A percentile compares a stretch with the other conserved stretches of the same genome.
Evolutionary conservation across 2,888 invertebrate species (phyloP).

Genomic region (Eupeodes latifasciatus): DNA sequence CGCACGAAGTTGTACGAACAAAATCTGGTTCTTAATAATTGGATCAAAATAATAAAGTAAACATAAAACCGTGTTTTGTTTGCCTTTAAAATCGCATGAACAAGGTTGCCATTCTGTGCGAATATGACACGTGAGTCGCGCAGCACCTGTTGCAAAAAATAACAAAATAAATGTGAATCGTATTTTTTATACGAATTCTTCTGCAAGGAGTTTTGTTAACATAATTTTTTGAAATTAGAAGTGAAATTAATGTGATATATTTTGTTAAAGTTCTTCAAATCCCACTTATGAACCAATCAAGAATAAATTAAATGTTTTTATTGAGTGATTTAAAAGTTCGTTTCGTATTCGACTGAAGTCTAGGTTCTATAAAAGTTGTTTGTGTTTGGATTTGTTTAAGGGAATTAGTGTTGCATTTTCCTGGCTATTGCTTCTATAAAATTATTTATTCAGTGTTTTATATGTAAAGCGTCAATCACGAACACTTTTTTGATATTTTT

Average conservation of each 20-base stretch:
- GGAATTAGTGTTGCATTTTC: too few relatives aligned
- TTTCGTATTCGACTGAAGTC: background rate
- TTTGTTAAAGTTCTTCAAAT: background rate
- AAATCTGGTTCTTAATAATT: constrained; percentile 58
- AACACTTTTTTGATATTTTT: too few relatives aligned
- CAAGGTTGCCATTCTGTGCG: background rate
- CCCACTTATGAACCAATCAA: background rate
- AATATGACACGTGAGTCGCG: constrained; percentile 6
- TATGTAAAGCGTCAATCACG: too few relatives aligned
- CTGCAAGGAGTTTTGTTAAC: too few relatives aligned
- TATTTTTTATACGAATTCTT: background rate
- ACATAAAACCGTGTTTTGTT: constrained; percentile 4
- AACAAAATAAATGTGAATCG: constrained; percentile 23
- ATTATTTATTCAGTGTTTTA: too few relatives aligned
- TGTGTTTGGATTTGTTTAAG: background rate
- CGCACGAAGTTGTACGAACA: background rate
- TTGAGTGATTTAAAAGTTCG: background rate
- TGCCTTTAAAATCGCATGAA: background rate
- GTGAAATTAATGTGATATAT: background rate
- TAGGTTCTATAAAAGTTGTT: background rate
- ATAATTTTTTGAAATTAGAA: background rate
- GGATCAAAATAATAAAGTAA: constrained; percentile 29
- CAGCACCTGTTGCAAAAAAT: constrained; percentile 60
- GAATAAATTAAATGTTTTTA: background rate
- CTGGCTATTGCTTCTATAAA: too few relatives aligned